Evolutionary conservation across 2,113 vertebrate species (phyloP).

Genomic region (Pimephales promelas): DNA sequence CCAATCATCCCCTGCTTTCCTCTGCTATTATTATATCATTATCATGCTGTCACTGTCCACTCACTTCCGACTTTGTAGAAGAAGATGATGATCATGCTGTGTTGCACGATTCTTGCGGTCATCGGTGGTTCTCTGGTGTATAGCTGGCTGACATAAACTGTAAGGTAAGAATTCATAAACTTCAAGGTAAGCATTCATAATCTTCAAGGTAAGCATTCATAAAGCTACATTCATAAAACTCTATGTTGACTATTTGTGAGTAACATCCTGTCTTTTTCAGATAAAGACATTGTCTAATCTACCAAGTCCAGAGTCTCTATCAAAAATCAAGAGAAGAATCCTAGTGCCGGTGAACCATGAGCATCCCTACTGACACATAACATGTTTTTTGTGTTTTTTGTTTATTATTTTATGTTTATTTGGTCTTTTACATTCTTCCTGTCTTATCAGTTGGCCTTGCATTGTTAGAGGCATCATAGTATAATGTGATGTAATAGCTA

Average conservation of each 20-base stretch:
- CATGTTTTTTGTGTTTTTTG: too few relatives aligned
- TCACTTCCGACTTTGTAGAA: conserved; percentile 77
- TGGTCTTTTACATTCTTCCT: not conserved
- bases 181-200: conserved; percentile 69
- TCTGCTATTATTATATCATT: not conserved
- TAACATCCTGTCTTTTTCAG: conserved; percentile 14
- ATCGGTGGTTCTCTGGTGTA: conserved; percentile 85
- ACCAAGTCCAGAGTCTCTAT: conserved; percentile 4
- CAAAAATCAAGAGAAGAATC: conserved; percentile 6
- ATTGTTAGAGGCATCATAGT: conserved; percentile 7
- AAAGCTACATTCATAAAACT: not conserved
- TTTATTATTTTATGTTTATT: too few relatives aligned
- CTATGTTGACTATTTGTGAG: not conserved
- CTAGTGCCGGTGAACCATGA: conserved; percentile 2
- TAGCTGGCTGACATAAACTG: conserved; percentile 86
- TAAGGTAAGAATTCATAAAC: conserved; percentile 69
- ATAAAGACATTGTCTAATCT: not conserved
- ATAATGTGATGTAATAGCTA: conserved; percentile 11
- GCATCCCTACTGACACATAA: conserved; percentile 1
- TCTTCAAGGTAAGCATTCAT: conserved; percentile 24
- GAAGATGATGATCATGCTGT: conserved; percentile 96
- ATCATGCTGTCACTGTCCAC: not conserved
- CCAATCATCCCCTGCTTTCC: not conserved
- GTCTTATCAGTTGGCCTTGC: conserved; percentile 7
- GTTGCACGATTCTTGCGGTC: conserved; percentile 84